These are phyloP conservation scores for Engystomops pustulosus DNA, from an alignment of 2,113 vertebrate genomes.

Conservation along the genomic window DNA sequence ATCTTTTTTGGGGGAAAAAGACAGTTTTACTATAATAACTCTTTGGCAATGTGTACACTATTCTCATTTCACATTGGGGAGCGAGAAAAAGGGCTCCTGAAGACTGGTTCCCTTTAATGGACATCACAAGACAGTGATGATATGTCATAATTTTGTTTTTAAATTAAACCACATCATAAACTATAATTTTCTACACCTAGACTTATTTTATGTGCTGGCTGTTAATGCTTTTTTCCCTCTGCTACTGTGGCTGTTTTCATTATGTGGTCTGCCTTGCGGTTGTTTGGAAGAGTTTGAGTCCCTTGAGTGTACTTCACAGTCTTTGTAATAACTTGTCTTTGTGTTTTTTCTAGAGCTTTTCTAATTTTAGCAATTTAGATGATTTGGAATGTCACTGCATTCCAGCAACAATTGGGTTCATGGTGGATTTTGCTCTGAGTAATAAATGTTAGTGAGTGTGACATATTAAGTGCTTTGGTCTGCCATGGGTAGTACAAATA, in stretches of 20 bases:
- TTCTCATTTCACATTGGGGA: too few relatives aligned
- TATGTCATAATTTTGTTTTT: not conserved
- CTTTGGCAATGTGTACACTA: too few relatives aligned
- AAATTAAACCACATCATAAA: not conserved
- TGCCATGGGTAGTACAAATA: not conserved
- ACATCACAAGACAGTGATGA: not conserved
- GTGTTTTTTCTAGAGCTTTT: not conserved
- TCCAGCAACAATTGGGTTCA: slow-evolving; percentile 1
- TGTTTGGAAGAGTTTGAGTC: not conserved
- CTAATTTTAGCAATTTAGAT: not conserved
- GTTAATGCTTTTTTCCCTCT: not conserved
- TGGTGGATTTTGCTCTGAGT: not conserved
- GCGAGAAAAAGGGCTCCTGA: too few relatives aligned
- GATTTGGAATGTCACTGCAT: not conserved
- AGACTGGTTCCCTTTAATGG: too few relatives aligned
- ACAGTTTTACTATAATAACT: too few relatives aligned
- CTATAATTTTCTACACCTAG: not conserved
- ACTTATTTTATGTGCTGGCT: not conserved
- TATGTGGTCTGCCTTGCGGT: not conserved
- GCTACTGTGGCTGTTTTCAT: not conserved
- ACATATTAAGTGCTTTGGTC: slow-evolving; percentile 1
- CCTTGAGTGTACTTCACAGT: not conserved
- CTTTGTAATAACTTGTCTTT: not conserved
- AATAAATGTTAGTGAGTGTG: not conserved
- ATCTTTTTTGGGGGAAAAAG: too few relatives aligned